Conservation (phyloP, 2,113 vertebrate genomes). For the Labeo rohita region DNA sequence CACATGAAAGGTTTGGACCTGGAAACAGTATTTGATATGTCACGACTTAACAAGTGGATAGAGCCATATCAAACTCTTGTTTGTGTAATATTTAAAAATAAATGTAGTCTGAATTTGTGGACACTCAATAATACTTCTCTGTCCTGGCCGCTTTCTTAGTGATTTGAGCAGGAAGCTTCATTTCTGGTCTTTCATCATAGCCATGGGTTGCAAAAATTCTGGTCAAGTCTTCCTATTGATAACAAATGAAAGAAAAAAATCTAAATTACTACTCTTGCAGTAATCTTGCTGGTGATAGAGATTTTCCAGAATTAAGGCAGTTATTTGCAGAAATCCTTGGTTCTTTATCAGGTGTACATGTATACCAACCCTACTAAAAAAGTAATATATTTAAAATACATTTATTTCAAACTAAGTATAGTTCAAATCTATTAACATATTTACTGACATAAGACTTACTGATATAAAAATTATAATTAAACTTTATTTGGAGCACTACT, state of each 20-base stretch:
- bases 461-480: too few relatives aligned
- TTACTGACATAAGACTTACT: too few relatives aligned
- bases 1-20: not conserved
- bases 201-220: slow-evolving; percentile 9
- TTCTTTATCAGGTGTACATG: too few relatives aligned
- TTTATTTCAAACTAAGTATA: too few relatives aligned
- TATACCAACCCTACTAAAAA: too few relatives aligned
- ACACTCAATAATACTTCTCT: slow-evolving; percentile 51
- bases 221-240: not conserved
- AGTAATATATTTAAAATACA: not conserved
- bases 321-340: not conserved
- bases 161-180: slow-evolving; percentile 58
- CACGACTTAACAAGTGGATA: not conserved
- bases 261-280: not conserved
- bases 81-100: not conserved
- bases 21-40: not conserved
- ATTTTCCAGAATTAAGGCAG: not conserved
- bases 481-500: too few relatives aligned
- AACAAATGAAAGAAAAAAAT: not conserved
- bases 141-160: slow-evolving; percentile 58
- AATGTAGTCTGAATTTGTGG: too few relatives aligned
- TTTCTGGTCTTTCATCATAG: slow-evolving; percentile 61
- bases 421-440: too few relatives aligned
- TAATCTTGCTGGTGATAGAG: not conserved
- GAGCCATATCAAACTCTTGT: not conserved